These are phyloP conservation scores for Dendrocopos noguchii DNA, from an alignment of 2,113 vertebrate species.

Conservation along the genomic window DNA sequence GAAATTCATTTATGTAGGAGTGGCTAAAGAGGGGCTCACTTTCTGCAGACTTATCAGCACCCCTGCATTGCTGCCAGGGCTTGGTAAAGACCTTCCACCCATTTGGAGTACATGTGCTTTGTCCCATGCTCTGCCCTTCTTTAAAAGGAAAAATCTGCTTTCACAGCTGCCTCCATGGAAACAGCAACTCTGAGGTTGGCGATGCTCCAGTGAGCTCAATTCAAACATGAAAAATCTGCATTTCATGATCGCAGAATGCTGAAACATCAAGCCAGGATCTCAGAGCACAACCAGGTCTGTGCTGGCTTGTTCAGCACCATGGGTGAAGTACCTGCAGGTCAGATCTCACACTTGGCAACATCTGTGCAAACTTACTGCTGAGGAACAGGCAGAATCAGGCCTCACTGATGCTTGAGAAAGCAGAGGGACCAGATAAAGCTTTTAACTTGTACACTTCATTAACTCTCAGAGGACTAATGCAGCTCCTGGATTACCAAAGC, in stretches of 20 bases:
- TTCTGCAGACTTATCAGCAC: neutral
- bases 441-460: neutral
- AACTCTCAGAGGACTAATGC: neutral
- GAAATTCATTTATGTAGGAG: neutral
- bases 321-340: neutral
- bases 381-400: neutral
- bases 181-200: constrained; percentile 5
- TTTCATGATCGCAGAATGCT: neutral
- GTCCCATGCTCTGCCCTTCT: constrained; percentile 6
- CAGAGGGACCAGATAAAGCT: neutral
- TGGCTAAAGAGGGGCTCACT: accelerated
- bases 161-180: constrained; percentile 57
- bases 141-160: constrained; percentile 19
- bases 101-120: neutral
- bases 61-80: neutral
- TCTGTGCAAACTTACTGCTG: neutral
- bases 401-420: neutral
- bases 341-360: neutral
- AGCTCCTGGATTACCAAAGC: neutral
- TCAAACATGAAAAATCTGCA: neutral
- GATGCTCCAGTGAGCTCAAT: neutral
- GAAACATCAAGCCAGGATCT: neutral
- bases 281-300: neutral
- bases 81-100: neutral
- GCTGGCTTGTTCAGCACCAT: neutral